Evolutionary conservation across 1,140 invertebrate genomes (phyloP).

Genomic region (Chironomus striatipennis): DNA sequence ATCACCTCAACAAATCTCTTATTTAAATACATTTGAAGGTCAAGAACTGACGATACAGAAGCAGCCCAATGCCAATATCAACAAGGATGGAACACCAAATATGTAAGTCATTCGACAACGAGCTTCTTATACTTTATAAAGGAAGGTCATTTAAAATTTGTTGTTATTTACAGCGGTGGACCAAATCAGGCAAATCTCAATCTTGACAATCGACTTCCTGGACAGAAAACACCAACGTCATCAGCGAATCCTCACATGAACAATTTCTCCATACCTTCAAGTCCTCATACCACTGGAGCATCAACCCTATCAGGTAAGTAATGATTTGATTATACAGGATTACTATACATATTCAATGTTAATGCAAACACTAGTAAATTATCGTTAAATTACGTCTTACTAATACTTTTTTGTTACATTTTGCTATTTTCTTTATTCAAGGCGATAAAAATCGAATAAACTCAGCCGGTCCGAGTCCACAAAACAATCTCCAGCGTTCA

Average conservation of each 20-base stretch:
- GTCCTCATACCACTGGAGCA: conserved; percentile 40
- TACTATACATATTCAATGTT: not conserved
- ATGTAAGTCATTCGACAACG: not conserved
- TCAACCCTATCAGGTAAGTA: conserved; percentile 12
- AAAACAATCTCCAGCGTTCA: conserved; percentile 26
- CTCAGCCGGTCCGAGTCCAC: conserved; percentile 31
- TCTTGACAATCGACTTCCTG: conserved; percentile 5
- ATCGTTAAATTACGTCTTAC: too few species aligned
- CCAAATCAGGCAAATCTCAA: conserved; percentile 10
- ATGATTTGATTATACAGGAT: not conserved
- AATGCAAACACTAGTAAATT: too few species aligned
- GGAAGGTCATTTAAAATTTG: too few species aligned
- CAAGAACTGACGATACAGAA: conserved; percentile 95
- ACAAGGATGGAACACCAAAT: conserved; percentile 52
- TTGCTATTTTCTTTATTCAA: not conserved
- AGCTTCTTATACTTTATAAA: too few species aligned
- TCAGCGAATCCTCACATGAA: conserved; percentile 26
- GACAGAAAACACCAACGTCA: conserved; percentile 15
- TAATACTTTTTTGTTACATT: not conserved
- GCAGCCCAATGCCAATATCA: conserved; percentile 84
- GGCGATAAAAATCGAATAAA: conserved; percentile 25
- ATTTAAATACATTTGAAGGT: conserved; percentile 90
- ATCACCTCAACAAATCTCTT: conserved; percentile 91
- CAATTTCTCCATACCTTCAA: conserved; percentile 42
- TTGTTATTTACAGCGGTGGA: not conserved